Evolutionary conservation across 2,888 invertebrate species (phyloP), one percentile per base, ranked within the genome.

Genomic region (Athalia rosae): DNA sequence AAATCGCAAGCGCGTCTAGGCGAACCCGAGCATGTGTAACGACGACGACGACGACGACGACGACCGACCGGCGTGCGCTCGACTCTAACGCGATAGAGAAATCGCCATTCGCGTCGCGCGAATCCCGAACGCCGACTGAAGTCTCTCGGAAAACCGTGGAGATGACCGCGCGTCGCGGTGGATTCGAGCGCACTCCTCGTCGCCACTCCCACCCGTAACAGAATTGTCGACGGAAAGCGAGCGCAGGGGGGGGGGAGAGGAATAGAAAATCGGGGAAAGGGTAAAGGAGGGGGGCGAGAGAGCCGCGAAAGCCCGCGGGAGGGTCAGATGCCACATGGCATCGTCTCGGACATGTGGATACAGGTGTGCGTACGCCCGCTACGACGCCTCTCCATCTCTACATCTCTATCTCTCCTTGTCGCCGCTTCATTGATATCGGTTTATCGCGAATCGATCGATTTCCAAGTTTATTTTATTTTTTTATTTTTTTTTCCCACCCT

Each of bases 101-200:
- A 48, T 59, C 48, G 74, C 74, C 79, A 79, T 78, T 77, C 82
- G 82, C 84, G 81, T 64, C 82, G 84, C 85, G 83, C 85, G 87
- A 87, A 86, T 85, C 86, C 85, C 89, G 87, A 85, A 83, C 85
- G 86, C 85, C 86, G 87, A 89, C 88, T 87, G 87, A 87, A 85
- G 85, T 86, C 86, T 86, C 69, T 53, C 58, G 73, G 56, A 43
- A 45, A 43, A 50, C 76, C 8, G 28, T 45, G 76, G 45, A 45
- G 76, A 63, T 76, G 28, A 66, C 76, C 63, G 63, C 76, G 28
- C 76, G 43, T 28, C 28, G 59, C 64, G 64, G 76, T 58, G 9
- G 80, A 78, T 82, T 79, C 81, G 80, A 77, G 82, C 85, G 82
- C 28, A 28, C 28, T 28, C 28, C 28, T 28, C 28, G 83, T 80